Base-by-base conservation (phyloP, 1,140 invertebrate species). In the Drosophila aff. region DNA sequence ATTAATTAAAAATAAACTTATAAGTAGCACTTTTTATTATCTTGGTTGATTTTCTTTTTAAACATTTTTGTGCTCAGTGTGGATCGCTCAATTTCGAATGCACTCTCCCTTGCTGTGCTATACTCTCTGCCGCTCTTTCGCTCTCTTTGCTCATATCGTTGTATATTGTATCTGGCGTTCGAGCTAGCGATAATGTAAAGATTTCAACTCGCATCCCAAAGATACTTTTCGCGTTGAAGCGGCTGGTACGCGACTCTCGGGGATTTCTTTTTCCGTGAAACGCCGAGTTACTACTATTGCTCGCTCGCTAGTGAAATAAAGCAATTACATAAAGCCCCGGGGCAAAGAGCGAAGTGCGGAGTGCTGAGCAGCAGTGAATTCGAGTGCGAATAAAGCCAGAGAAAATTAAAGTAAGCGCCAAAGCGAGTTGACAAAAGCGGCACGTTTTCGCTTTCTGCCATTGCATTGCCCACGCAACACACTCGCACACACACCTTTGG, bases 391-490 rank as follows among this genome's bases (percentile, higher is more conserved):
- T 40, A 55, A 71, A 49, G 47, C 58, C 38, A 60, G 53, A 49
- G 66, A 81, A 84, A 84, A 79, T 74, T 72, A 72, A 81, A 65
- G 80, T 81, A 83, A 76, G 64, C 78, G 66, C 52, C 68, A 76
- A 82, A 58, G 68, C 79, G 64, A 80, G 50, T 83, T 80, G 85
- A 84, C 85, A 89, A 85, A 79, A 85, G 78, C 61, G 75, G 75
- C 85, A 85, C 85, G 85, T 90, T 90, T 90, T 81, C 76, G 85
- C 85, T 90, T 90, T 90, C 72, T 85, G 63, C 63, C 67, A 68
- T 73, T 67, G 76, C 41, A 73, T 65, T 59, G 40, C 58, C 74
- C 72, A 82, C 79, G 57, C 62, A 82, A 72, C 33, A 41, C 36
- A 63, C 49, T 66, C 50, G 43, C 49, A 64, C 44, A 66, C 44